These are phyloP conservation scores for Micropoecilia bifurca DNA, from an alignment of 2,797 vertebrate species.

Conservation along the genomic window DNA sequence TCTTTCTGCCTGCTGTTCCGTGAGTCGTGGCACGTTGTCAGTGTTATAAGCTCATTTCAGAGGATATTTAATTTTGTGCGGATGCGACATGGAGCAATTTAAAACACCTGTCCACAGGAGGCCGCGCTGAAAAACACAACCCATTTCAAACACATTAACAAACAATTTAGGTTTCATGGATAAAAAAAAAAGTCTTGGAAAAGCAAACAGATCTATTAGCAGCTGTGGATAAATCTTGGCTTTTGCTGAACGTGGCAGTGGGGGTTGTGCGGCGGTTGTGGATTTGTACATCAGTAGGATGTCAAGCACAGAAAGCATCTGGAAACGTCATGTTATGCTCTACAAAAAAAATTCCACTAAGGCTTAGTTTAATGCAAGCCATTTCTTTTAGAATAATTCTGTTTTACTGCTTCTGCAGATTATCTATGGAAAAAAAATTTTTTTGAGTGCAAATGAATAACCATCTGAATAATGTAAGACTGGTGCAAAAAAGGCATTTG, in stretches of 20 bases:
- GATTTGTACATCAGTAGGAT: slow-evolving; percentile 1
- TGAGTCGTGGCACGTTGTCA: slow-evolving; percentile 31
- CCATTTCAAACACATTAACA: slow-evolving; percentile 41
- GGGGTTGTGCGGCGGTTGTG: not conserved
- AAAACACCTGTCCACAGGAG: slow-evolving; percentile 49
- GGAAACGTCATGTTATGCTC: slow-evolving; percentile 26
- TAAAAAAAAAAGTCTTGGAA: slow-evolving; percentile 17
- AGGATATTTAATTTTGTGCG: slow-evolving; percentile 42
- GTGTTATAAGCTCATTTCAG: slow-evolving; percentile 32
- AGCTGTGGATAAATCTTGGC: slow-evolving; percentile 47
- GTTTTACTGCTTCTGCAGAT: not conserved
- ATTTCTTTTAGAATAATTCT: slow-evolving; percentile 10
- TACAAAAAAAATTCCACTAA: slow-evolving; percentile 8
- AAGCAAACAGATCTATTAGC: slow-evolving; percentile 50
- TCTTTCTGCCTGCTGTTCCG: slow-evolving; percentile 28
- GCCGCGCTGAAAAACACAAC: slow-evolving; percentile 29
- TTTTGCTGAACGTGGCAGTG: slow-evolving; percentile 34
- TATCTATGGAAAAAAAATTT: not conserved
- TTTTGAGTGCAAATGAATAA: not conserved
- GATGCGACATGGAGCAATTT: slow-evolving; percentile 48
- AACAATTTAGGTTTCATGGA: slow-evolving; percentile 57
- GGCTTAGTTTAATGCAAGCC: slow-evolving; percentile 21
- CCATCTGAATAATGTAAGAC: not conserved
- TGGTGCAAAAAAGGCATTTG: not conserved
- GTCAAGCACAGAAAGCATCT: slow-evolving; percentile 28